Evolutionary conservation across 2,888 invertebrate genomes (phyloP).

Genomic region (Hypselothyrea guttata): DNA sequence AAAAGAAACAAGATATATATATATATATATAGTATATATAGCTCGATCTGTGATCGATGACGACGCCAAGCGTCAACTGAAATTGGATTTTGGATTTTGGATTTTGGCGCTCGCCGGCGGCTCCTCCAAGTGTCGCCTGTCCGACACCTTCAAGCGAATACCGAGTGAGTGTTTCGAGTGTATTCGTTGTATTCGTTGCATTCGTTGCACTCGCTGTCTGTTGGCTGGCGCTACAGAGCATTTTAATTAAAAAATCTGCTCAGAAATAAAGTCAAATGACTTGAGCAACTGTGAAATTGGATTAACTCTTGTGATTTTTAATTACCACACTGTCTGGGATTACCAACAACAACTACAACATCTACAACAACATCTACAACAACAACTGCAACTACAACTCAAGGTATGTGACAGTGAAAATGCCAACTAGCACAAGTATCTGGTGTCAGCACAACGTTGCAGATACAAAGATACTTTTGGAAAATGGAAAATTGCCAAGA

Average conservation of each 20-base stretch:
- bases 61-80: constrained; percentile 65
- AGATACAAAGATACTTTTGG: constrained; percentile 29
- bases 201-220: too few species aligned
- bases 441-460: background rate
- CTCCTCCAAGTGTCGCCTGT: constrained; percentile 43
- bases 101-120: constrained; percentile 54
- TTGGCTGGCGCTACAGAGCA: constrained; percentile 67
- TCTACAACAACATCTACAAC: background rate
- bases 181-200: constrained; percentile 23
- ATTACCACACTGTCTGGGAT: constrained; percentile 58
- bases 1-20: constrained; percentile 49
- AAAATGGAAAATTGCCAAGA: constrained; percentile 10
- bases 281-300: constrained; percentile 59
- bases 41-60: constrained; percentile 69
- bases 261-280: constrained; percentile 66
- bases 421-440: constrained; percentile 11
- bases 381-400: constrained; percentile 1
- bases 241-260: constrained; percentile 77
- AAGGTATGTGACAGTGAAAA: constrained; percentile 28
- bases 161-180: constrained; percentile 22
- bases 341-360: constrained; percentile 34
- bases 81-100: constrained; percentile 75
- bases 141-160: constrained; percentile 37
- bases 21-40: too few species aligned
- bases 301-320: constrained; percentile 62